Conservation (phyloP, 37 sponge, comb jelly and placozoan genomes). For the Hexactinellida sp. region DNA sequence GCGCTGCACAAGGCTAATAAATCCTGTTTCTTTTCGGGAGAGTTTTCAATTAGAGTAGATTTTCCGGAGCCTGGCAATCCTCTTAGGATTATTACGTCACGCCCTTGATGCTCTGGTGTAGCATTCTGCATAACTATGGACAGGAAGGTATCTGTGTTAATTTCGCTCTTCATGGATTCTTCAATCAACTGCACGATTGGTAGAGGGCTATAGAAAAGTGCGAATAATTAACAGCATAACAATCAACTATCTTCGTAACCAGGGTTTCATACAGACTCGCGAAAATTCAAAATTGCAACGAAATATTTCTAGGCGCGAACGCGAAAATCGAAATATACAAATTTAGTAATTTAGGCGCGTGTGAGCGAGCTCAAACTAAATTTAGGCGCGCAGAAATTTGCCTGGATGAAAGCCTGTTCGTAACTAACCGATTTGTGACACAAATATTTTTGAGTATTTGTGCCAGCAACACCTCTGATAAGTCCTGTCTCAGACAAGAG, state of each 20-base stretch:
- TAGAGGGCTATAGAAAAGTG: neutral
- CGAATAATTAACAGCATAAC: neutral
- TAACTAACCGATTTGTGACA: neutral
- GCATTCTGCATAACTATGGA: neutral
- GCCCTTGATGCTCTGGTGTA: neutral
- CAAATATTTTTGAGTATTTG: conserved; percentile 4
- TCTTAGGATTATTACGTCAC: conserved; percentile 51
- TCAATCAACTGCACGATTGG: neutral
- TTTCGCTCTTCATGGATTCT: neutral
- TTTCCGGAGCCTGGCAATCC: conserved; percentile 81
- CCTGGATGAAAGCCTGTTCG: neutral
- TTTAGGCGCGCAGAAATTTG: too few relatives aligned
- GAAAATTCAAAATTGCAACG: too few relatives aligned
- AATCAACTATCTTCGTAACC: neutral
- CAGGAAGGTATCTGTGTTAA: too few relatives aligned
- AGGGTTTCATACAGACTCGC: too few relatives aligned
- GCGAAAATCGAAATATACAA: too few relatives aligned
- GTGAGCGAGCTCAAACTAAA: too few relatives aligned
- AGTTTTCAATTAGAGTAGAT: conserved; percentile 33
- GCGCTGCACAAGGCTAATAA: conserved; percentile 45
- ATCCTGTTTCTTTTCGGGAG: conserved; percentile 26
- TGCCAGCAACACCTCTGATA: neutral
- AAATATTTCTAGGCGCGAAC: too few relatives aligned
- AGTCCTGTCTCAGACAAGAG: conserved; percentile 11
- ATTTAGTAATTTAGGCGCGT: too few relatives aligned